Conservation (phyloP, 1,140 invertebrate genomes). For the Elysia chlorotica region DNA sequence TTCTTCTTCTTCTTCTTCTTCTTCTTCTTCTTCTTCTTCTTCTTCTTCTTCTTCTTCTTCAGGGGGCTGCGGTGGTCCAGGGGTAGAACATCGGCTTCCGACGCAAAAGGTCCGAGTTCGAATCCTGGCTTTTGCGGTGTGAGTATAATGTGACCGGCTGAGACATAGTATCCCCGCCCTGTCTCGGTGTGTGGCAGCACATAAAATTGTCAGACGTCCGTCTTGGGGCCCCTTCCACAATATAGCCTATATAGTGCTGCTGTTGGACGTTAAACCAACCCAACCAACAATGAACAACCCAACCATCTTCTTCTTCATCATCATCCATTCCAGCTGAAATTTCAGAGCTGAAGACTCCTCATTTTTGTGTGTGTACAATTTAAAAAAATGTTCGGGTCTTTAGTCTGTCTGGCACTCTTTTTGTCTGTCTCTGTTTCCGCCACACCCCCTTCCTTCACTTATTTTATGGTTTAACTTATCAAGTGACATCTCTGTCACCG, state of each 20-base stretch:
- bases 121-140: not conserved
- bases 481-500: not conserved
- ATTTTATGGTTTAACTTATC: not conserved
- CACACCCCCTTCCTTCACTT: not conserved
- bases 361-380: not conserved
- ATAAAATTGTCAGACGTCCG: not conserved
- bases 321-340: no score
- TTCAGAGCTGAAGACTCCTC: no score
- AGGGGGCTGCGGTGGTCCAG: no score
- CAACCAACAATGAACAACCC: no score
- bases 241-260: no score
- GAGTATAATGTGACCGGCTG: not conserved
- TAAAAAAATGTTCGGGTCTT: not conserved
- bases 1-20: constrained; percentile 15
- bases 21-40: constrained; percentile 2
- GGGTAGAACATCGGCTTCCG: no score
- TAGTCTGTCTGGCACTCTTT: not conserved
- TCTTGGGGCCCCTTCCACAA: not conserved
- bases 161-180: not conserved
- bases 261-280: no score
- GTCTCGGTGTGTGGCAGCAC: not conserved
- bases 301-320: no score
- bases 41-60: not conserved
- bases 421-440: not conserved
- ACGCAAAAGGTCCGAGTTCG: no score